Percentiles rank a stretch among this genome's conserved stretches.
These are phyloP conservation scores for Noctua comes DNA, from an alignment of 2,888 invertebrate species.

Conservation along the genomic window DNA sequence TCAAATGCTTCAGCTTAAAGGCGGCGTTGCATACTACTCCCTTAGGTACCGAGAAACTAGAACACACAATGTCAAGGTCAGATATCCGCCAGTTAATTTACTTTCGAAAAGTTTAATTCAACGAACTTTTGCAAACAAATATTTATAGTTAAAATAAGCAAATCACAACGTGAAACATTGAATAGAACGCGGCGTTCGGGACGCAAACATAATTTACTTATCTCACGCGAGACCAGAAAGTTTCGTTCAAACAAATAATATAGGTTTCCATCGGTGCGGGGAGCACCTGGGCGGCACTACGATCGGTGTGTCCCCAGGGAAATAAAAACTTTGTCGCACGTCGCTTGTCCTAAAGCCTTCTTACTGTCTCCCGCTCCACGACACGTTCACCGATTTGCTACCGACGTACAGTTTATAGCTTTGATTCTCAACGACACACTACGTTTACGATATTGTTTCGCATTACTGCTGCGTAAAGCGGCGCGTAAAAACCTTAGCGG, in stretches of 20 bases:
- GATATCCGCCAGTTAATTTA: constrained; percentile 34
- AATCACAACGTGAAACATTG: constrained; percentile 78
- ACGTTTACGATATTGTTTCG: constrained; percentile 88
- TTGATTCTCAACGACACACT: constrained; percentile 87
- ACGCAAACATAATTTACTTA: constrained; percentile 89
- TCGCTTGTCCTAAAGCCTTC: constrained; percentile 89
- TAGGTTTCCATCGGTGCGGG: constrained; percentile 87
- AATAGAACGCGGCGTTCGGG: constrained; percentile 83
- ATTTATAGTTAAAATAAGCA: constrained; percentile 73
- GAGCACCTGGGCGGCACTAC: constrained; percentile 89
- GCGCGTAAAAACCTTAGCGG: constrained; percentile 71
- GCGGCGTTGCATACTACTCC: background rate
- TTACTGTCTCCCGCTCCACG: constrained; percentile 83
- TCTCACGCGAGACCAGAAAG: constrained; percentile 89
- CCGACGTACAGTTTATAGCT: constrained; percentile 86
- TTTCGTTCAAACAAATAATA: constrained; percentile 90
- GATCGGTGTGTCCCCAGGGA: constrained; percentile 89
- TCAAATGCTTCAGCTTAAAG: background rate
- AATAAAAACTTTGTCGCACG: constrained; percentile 90
- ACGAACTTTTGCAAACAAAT: constrained; percentile 55
- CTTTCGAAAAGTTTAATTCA: constrained; percentile 41
- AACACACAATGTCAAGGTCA: constrained; percentile 30
- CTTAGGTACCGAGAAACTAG: background rate
- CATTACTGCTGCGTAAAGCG: constrained; percentile 81
- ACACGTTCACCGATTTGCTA: constrained; percentile 88